Evolutionary conservation across 2,113 vertebrate genomes (phyloP).

Genomic region (Bolborhynchus lineola): DNA sequence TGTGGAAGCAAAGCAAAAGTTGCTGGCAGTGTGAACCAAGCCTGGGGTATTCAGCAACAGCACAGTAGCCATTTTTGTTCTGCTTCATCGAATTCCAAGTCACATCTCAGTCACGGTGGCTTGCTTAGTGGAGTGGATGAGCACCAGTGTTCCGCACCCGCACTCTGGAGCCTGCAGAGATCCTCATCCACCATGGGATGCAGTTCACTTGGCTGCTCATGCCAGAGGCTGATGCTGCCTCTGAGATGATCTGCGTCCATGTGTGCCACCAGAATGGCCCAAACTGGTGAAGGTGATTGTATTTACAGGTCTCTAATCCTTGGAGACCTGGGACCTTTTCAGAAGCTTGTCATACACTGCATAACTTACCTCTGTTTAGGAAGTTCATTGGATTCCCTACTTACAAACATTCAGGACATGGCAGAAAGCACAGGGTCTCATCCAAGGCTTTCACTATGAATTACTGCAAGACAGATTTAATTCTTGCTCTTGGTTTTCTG

Average conservation of each 20-base stretch:
- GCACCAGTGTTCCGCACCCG: not conserved
- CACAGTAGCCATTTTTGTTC: not conserved
- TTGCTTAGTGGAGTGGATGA: not conserved
- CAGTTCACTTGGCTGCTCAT: not conserved
- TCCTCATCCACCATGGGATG: fast-evolving
- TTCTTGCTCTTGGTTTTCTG: not conserved
- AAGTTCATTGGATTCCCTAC: not conserved
- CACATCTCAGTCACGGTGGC: fast-evolving
- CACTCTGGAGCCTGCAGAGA: not conserved
- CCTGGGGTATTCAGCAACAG: not conserved
- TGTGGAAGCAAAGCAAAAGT: not conserved
- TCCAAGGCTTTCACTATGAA: not conserved
- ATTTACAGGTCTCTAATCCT: not conserved
- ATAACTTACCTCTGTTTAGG: not conserved
- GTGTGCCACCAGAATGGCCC: not conserved
- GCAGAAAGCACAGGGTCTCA: not conserved
- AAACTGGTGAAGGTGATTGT: not conserved
- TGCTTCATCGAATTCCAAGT: not conserved
- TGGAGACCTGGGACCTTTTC: not conserved
- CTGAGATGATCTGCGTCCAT: fast-evolving
- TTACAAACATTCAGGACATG: not conserved
- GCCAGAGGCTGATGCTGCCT: not conserved
- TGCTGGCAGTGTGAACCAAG: not conserved
- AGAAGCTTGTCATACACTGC: not conserved
- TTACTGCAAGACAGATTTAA: not conserved